Conservation (phyloP, 1,140 invertebrate genomes). For the Neodiprion lecontei region DNA sequence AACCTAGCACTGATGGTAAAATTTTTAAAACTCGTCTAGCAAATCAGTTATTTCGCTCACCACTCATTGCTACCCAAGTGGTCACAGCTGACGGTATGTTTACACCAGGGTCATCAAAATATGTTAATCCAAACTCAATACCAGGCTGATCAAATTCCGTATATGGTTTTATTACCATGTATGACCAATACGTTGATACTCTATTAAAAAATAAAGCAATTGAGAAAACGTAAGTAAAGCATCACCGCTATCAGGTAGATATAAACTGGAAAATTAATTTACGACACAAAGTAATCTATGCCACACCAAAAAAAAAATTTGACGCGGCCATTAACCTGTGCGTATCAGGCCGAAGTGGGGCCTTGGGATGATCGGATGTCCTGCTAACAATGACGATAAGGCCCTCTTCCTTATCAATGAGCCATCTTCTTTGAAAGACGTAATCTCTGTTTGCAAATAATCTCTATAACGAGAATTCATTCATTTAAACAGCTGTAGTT, state of each 20-base stretch:
- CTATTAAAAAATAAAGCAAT: conserved; percentile 41
- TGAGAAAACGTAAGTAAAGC: not conserved
- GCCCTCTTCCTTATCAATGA: conserved; percentile 63
- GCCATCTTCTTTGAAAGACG: conserved; percentile 79
- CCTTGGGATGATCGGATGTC: conserved; percentile 67
- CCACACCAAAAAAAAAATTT: not conserved
- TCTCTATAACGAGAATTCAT: conserved; percentile 61
- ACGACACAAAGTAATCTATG: conserved; percentile 1
- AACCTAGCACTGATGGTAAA: conserved; percentile 9
- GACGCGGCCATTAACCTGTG: conserved; percentile 53
- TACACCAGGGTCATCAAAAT: conserved; percentile 86
- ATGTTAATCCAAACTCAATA: conserved; percentile 86
- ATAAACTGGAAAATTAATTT: not conserved
- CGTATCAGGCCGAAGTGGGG: conserved; percentile 64
- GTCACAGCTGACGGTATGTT: conserved; percentile 71
- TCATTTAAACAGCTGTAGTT: not conserved
- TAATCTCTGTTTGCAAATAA: conserved; percentile 88
- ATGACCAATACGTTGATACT: conserved; percentile 85
- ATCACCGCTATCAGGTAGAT: not conserved
- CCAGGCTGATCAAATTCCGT: conserved; percentile 70
- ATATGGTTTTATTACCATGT: conserved; percentile 82
- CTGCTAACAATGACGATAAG: conserved; percentile 70
- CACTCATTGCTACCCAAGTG: conserved; percentile 69
- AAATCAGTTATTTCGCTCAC: conserved; percentile 32
- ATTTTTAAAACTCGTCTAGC: conserved; percentile 9